phyloP scores from a whole-genome alignment of 2,797 vertebrate genomes.

The Hafferia zeledoni region DNA sequence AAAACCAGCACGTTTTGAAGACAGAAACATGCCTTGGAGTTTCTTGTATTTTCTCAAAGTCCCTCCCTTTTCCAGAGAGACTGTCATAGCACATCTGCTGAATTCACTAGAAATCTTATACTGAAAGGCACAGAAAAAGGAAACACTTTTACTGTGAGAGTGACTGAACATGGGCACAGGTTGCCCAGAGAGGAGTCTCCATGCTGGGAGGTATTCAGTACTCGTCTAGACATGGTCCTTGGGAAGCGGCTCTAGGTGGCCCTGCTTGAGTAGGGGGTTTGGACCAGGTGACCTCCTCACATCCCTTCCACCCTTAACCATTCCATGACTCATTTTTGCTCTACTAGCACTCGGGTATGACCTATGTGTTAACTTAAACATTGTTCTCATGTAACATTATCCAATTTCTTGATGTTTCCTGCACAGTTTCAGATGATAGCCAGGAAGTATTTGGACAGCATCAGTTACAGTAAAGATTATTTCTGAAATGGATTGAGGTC shows the following conservation, averaged over 20 bases:
- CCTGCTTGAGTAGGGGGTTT: background rate
- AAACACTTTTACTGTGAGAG: background rate
- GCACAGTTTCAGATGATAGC: background rate
- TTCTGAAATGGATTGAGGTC: background rate
- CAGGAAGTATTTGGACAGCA: background rate
- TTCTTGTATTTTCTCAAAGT: background rate
- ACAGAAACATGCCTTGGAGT: background rate
- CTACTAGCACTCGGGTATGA: background rate
- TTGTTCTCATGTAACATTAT: background rate
- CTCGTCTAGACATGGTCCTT: background rate
- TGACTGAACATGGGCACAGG: rapidly evolving
- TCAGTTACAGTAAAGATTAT: background rate
- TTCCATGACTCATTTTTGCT: background rate
- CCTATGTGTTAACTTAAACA: background rate
- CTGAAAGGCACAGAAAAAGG: background rate
- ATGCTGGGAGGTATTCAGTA: background rate
- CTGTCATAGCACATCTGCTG: background rate
- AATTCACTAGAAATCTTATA: background rate
- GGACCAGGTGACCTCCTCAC: background rate
- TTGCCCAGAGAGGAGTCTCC: background rate
- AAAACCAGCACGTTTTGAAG: background rate
- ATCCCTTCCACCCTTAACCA: background rate
- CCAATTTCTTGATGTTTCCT: background rate
- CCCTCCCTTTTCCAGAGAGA: background rate
- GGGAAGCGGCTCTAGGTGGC: rapidly evolving